Conservation (phyloP, 1,140 invertebrate species). For the Cyclina sinensis region DNA sequence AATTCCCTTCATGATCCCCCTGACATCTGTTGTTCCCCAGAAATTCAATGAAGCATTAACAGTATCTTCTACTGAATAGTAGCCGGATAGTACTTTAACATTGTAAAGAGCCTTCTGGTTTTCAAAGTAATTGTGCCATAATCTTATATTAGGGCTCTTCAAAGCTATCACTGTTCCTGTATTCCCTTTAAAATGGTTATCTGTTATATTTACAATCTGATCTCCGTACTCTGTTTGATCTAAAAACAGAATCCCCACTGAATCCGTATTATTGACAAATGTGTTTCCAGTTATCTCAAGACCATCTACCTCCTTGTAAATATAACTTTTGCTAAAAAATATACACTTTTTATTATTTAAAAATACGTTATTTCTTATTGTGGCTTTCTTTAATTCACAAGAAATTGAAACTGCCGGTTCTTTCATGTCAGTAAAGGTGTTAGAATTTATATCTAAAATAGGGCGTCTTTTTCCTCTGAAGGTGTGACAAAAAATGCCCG, state of each 20-base stretch:
- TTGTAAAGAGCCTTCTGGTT: slow-evolving; percentile 20
- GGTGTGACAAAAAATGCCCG: no score
- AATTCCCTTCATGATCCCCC: not conserved
- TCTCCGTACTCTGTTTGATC: not conserved
- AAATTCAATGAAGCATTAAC: slow-evolving; percentile 46
- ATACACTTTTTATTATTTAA: not conserved
- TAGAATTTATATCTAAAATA: not conserved
- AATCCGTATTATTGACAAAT: not conserved
- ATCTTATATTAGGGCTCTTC: not conserved
- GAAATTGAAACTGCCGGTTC: not conserved
- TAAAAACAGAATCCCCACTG: not conserved
- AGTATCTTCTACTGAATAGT: not conserved
- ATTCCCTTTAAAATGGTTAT: slow-evolving; percentile 26
- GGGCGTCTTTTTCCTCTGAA: no score
- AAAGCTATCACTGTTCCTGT: not conserved
- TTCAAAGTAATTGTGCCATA: slow-evolving; percentile 43
- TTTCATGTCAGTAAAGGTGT: not conserved
- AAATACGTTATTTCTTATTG: slow-evolving; percentile 6
- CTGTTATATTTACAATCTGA: not conserved
- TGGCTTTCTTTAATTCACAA: not conserved
- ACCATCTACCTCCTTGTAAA: not conserved
- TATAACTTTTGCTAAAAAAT: not conserved
- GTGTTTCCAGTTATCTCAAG: not conserved
- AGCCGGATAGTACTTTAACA: not conserved
- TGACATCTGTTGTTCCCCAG: slow-evolving; percentile 37